Percentiles rank a stretch among this genome's conserved stretches.
Conservation (phyloP, 2,888 invertebrate genomes). For the Petrophora chlorosata region DNA sequence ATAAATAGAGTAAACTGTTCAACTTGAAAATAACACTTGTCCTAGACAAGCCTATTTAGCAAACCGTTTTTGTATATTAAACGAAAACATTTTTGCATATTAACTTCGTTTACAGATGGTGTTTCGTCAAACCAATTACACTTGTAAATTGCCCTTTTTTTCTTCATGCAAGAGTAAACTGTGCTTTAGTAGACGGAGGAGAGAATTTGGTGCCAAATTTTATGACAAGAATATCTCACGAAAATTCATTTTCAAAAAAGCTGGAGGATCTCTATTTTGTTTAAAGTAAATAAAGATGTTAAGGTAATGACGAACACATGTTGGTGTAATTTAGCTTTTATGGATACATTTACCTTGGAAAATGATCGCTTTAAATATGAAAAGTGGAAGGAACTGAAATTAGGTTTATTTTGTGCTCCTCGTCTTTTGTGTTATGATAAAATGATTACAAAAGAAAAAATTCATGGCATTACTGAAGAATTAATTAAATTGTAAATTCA, state of each 20-base stretch:
- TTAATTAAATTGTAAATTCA: no score
- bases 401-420: conserved; percentile 2
- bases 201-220: conserved; percentile 23
- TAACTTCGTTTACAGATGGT: conserved; percentile 13
- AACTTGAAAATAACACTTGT: not conserved
- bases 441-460: not conserved
- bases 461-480: no score
- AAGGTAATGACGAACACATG: conserved; percentile 35
- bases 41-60: not conserved
- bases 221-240: conserved; percentile 15
- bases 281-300: conserved; percentile 35
- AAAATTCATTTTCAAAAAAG: conserved; percentile 14
- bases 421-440: not conserved
- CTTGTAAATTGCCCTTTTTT: conserved; percentile 24
- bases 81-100: not conserved
- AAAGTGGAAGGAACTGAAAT: conserved; percentile 12
- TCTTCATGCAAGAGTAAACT: conserved; percentile 4
- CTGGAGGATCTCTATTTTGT: conserved; percentile 27
- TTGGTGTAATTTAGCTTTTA: conserved; percentile 32
- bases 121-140: conserved; percentile 26
- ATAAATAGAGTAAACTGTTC: not conserved
- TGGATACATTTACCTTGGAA: conserved; percentile 26
- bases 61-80: not conserved
- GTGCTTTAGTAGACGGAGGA: conserved; percentile 19
- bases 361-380: conserved; percentile 22